phyloP scores from a whole-genome alignment of 2,888 invertebrate species.

The Tethea ocularis region DNA sequence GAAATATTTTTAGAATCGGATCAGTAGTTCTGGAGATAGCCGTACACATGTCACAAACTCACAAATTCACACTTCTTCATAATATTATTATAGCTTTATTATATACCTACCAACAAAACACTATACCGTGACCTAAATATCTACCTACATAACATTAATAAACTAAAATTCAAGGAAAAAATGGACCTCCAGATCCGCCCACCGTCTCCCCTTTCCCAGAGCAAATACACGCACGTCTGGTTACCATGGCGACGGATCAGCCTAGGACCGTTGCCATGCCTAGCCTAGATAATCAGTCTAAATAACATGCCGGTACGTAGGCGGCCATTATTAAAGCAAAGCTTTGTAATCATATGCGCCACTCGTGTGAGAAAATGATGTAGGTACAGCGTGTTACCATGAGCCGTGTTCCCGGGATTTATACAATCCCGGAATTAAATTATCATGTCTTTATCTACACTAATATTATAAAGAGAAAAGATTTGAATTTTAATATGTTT shows the following conservation, averaged over 20 bases:
- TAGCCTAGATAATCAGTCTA: slow-evolving; percentile 1
- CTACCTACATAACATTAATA: not conserved
- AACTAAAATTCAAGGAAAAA: not conserved
- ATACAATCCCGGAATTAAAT: not conserved
- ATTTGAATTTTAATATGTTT: no score
- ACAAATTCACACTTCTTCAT: no score
- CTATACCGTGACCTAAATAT: not conserved
- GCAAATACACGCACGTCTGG: not conserved
- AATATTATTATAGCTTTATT: no score
- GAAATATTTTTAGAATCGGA: no score
- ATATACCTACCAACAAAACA: no score
- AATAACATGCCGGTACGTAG: not conserved
- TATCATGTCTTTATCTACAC: not conserved
- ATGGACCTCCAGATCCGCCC: not conserved
- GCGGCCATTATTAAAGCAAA: not conserved
- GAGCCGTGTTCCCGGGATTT: not conserved
- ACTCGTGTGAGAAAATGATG: slow-evolving; percentile 1
- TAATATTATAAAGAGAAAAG: no score
- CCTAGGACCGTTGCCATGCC: not conserved
- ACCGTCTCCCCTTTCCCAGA: slow-evolving; percentile 2
- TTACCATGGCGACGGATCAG: slow-evolving; percentile 2
- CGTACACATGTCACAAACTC: no score
- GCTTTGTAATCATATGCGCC: not conserved
- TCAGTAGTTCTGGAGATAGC: no score
- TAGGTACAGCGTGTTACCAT: not conserved